These are phyloP conservation scores for Drosophila demipolita DNA, from an alignment of 2,888 invertebrate genomes.

Conservation along the genomic window DNA sequence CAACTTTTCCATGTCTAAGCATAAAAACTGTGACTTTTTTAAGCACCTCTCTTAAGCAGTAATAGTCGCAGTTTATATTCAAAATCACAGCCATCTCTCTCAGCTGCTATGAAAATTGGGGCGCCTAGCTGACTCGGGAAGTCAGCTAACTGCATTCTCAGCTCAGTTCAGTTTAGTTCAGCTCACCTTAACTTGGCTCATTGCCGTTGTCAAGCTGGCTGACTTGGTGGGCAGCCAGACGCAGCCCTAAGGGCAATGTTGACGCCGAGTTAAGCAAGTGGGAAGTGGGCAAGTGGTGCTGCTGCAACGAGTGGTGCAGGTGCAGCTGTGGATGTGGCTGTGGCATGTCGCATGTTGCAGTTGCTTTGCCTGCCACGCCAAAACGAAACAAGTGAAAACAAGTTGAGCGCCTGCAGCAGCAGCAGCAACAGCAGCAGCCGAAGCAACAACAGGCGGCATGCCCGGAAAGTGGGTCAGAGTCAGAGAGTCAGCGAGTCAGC, in stretches of 20 bases:
- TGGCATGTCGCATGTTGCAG: slow-evolving; percentile 31
- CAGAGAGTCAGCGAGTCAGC: slow-evolving; percentile 50
- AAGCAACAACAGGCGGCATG: slow-evolving; percentile 33
- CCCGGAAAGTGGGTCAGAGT: slow-evolving; percentile 75
- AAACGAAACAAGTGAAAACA: slow-evolving; percentile 78
- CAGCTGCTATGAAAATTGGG: slow-evolving; percentile 38
- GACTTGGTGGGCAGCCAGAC: slow-evolving; percentile 55
- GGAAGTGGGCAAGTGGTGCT: slow-evolving; percentile 14
- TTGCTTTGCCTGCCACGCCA: slow-evolving; percentile 49
- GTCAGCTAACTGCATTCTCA: slow-evolving; percentile 31
- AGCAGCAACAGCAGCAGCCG: slow-evolving; percentile 9
- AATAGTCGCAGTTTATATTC: slow-evolving; percentile 8
- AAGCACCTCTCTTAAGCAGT: neutral
- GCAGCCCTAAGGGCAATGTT: slow-evolving; percentile 68
- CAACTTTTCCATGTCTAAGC: neutral
- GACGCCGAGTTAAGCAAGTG: slow-evolving; percentile 25
- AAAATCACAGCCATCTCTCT: slow-evolving; percentile 11
- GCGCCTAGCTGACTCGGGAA: slow-evolving; percentile 41
- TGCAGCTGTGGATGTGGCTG: slow-evolving; percentile 46
- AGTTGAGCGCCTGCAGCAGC: slow-evolving; percentile 63
- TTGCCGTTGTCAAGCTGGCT: slow-evolving; percentile 20
- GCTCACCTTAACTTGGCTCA: slow-evolving; percentile 21
- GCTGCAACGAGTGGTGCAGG: slow-evolving; percentile 13
- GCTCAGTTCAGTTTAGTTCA: slow-evolving; percentile 3
- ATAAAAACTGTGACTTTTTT: slow-evolving; percentile 2